Conservation (phyloP, 2,888 invertebrate genomes). For the Sussaba pulchella region DNA sequence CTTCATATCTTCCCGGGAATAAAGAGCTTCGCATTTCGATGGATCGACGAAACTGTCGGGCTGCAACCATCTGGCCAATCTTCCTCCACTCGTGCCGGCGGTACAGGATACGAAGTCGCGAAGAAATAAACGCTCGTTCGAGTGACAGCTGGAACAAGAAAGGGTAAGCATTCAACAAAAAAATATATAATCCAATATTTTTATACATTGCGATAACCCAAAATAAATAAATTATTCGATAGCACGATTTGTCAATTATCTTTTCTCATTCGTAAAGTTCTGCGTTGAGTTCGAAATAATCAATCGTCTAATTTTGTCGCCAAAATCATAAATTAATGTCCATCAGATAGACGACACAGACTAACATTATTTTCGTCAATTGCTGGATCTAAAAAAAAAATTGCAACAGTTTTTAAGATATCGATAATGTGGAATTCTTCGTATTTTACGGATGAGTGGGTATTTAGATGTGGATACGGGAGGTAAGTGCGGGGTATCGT, state of each 20-base stretch:
- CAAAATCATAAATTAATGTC: too few relatives aligned
- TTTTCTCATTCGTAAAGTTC: neutral
- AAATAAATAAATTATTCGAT: too few relatives aligned
- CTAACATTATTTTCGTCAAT: too few relatives aligned
- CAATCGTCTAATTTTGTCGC: too few relatives aligned
- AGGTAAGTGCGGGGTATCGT: slow-evolving; percentile 56
- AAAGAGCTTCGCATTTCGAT: slow-evolving; percentile 92
- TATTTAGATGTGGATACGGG: slow-evolving; percentile 21
- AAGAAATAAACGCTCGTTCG: slow-evolving; percentile 96
- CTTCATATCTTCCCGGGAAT: slow-evolving; percentile 89
- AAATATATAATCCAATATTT: too few relatives aligned
- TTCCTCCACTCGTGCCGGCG: slow-evolving; percentile 94
- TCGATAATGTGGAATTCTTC: slow-evolving; percentile 4
- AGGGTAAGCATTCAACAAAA: slow-evolving; percentile 13
- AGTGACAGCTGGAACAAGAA: slow-evolving; percentile 88
- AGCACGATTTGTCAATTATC: neutral
- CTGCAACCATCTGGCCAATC: slow-evolving; percentile 97
- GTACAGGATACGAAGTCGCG: slow-evolving; percentile 96
- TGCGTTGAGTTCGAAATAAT: too few relatives aligned
- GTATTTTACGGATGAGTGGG: slow-evolving; percentile 7
- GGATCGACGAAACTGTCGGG: slow-evolving; percentile 97
- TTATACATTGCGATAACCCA: too few relatives aligned
- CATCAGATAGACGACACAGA: too few relatives aligned
- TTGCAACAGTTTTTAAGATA: slow-evolving; percentile 4
- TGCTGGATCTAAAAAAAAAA: slow-evolving; percentile 4